Base-by-base conservation (phyloP, 2,888 invertebrate species). In the Nomada fabriciana region DNA sequence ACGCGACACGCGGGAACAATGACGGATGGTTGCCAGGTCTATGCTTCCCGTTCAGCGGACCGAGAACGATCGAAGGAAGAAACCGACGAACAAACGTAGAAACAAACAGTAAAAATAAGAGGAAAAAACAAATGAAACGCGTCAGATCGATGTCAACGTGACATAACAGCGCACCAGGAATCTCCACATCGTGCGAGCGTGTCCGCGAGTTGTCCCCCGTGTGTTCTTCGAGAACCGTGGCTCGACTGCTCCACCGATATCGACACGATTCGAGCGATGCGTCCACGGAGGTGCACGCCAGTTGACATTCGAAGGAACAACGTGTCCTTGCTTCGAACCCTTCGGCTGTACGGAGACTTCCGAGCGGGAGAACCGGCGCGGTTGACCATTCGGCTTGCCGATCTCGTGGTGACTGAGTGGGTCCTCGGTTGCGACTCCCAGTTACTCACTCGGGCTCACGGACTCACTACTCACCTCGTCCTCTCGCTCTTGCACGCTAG, bases 341-440 rank as follows among this genome's bases (percentile, higher is more conserved):
- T 85, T 68, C 64, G 61, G 68, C 76, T 78, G 53, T 74, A 60
- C 70, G 80, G 68, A 67, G 75, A 77, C 82, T 86, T 86, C 71
- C 85, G 80, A 85, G 80, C 83, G 79, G 80, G 82, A 88, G 88
- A 83, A 82, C 83, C 84, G 86, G 89, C 91, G 89, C 91, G 91
- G 89, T 90, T 91, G 92, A 93, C 93, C 93, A 93, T 93, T 92
- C 93, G 90, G 92, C 91, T 93, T 91, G 94, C 93, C 93, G 94
- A 93, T 93, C 93, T 93, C 92, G 93, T 93, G 93, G 89, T 93
- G 93, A 94, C 94, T 94, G 94, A 93, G 92, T 91, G 91, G 90
- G 90, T 90, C 91, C 88, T 91, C 91, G 83, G 86, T 83, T 73
- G 84, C 89, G 90, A 91, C 91, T 91, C 89, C 90, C 92, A 92